Evolutionary conservation across 2,888 invertebrate species (phyloP), one percentile per base, ranked within the genome.

Genomic region (Bedellia somnulentella): DNA sequence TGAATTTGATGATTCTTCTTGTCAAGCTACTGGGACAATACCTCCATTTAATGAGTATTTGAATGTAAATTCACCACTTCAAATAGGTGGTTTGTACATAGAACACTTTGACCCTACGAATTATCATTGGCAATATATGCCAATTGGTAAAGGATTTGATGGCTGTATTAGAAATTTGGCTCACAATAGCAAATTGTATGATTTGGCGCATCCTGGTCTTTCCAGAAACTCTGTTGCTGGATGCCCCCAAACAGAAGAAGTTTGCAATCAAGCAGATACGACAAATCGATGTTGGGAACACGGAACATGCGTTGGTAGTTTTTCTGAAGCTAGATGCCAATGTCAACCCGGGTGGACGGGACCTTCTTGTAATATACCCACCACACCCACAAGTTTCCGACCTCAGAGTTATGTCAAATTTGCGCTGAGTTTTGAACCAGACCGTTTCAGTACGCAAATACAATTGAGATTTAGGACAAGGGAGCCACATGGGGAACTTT

Each of bases 301-400:
- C 47, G 95, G 96, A n/a, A 87, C 88, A 13, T 97, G 97, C 60
- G 87, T 93, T 9, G 95, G 93, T 5, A 90, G 91, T 48, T 86
- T 93, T 49, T 87, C 86, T 15, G 91, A 90, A 58, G 89, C 91
- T 1, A 82, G 88, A 36, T 99, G 99, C 58, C 89, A 92, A 45
- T 99, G 99, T 51, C 86, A 89, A 43, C 94, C 97, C 0, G 98
- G 98, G 6, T 99, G 89, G 87, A 90, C 90, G 1, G 97, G 97
- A 5, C 89, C 90, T 0, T 86, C 89, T 0, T 93, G 93, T 52
- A 86, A 87, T 46, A 81, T 87, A 25, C 85, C 87, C 29, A 94
- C 93, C 0, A 87, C 88, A 27, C 92, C 93, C 1, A 91, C 93
- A 1, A 94, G 94, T 36, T 95, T 97, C 61, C 87, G 92, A 52